Base-by-base conservation (phyloP, 2,113 vertebrate species). In the Oceanites oceanicus region DNA sequence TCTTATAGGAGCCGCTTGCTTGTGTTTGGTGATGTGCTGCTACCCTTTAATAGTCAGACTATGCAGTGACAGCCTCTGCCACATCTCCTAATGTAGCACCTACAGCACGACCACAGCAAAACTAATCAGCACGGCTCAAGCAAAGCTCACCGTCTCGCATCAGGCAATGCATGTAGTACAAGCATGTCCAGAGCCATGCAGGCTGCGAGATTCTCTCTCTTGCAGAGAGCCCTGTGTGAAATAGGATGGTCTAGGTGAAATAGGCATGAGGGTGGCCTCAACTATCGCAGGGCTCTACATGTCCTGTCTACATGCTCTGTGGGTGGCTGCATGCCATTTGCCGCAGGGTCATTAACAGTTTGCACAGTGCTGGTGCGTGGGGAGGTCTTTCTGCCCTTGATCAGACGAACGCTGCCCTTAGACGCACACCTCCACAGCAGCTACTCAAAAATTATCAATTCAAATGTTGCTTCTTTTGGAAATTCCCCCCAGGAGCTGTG, bases 381-480 rank as follows among this genome's bases (percentile, higher is more conserved):
- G 32, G 21, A 52, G 44, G 40, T 23, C 36, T 52, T 75, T 72
- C 74, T 90, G 40, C 59, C 58, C 58, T 36, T 16, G 10, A 27
- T 5, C 11, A 38, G 34, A 17, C 0, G 1, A 56, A 26, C 0
- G 1, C 32, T 50, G 27, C 32, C 19, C 20, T 71, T 8, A 58
- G 38, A 38, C 3, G 2, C 12, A 12, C 4, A 6, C 30, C 78
- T 92, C 66, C 44, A 42, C 21, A 25, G 44, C 45, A 85, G n/a
- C 29, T 47, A 40, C 40, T 75, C 20, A 67, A 62, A 65, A 83
- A 25, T 21, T 16, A 76, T 2, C 3, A 4, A 62, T 66, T 77
- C 30, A n/a, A 40, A 13, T 27, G 13, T 14, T 58, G 13, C 47
- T 84, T 73, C 55, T 70, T 65, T 38, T 26, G 15, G 80, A 70